Base-by-base conservation (phyloP, 2,888 invertebrate genomes). In the Acronicta leporina region DNA sequence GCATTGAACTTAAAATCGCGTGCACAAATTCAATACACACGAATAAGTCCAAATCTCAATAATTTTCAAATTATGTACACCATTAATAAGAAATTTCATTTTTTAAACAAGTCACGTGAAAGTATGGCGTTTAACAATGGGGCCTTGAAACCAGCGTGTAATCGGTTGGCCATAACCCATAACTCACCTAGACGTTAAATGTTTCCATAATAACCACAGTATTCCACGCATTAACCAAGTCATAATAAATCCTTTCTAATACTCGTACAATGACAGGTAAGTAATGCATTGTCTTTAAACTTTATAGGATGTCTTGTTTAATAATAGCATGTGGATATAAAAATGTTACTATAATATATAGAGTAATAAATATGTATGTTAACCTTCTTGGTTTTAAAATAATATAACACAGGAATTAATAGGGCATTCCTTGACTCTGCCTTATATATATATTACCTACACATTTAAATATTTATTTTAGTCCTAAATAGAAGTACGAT, bases 91-190 rank as follows among this genome's bases (percentile, higher is more conserved):
- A 62, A 62, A 50, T 11, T 50, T 43, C 41, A 40, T 54, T 62
- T 57, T 56, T 53, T 11, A 35, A n/a, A 64, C 13, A 41, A 62
- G 66, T 73, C 75, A 70, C 73, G 75, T 77, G 68, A 75, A 74
- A 75, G 66, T 72, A 74, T 68, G 60, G 60, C 68, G 49, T 62
- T 53, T 7, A 54, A 65, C 40, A 60, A 59, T 53, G 42, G 45
- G 59, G 50, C 77, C 70, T 77, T 75, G 70, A 73, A 77, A 66
- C 73, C 73, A 67, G 75, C 77, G 42, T 68, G 40, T 52, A 65
- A 77, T 67, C 70, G 52, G 70, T 75, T 75, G 73, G 68, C 66
- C 58, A 63, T 63, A 48, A 63, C 53, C 63, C 55, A 64, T 68
- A 58, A 63, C 47, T 74, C 58, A 66, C 49, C 50, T 74, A 74